These are phyloP conservation scores for Temnothorax unifasciatus DNA, from an alignment of 2,888 invertebrate genomes.

Conservation along the genomic window DNA sequence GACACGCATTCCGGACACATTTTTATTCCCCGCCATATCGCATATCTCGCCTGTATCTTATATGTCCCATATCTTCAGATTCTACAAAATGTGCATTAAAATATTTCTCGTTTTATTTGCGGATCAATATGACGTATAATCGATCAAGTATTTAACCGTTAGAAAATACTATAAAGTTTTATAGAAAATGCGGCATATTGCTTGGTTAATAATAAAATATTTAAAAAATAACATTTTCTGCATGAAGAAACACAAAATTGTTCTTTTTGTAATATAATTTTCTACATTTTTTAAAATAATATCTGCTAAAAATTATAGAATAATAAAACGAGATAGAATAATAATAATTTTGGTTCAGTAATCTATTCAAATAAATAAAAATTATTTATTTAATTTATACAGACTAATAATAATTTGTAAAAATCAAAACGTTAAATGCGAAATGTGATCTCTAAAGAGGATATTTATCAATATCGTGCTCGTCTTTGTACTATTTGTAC, in stretches of 20 bases:
- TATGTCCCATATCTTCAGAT: conserved; percentile 3
- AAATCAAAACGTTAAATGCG: background rate
- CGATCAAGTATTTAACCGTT: background rate
- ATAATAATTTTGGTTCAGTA: background rate
- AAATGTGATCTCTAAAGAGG: no score
- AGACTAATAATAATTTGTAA: background rate
- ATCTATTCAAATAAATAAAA: background rate
- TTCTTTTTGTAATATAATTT: background rate
- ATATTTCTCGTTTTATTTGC: background rate
- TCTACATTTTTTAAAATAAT: background rate
- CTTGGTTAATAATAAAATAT: conserved; percentile 5
- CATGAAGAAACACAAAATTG: background rate
- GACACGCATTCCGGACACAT: conserved; percentile 34
- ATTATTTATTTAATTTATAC: background rate
- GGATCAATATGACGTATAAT: background rate
- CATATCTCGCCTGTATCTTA: background rate
- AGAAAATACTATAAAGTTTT: background rate
- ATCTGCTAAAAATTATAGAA: background rate
- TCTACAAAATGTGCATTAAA: conserved; percentile 3
- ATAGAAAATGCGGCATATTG: background rate
- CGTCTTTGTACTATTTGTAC: background rate
- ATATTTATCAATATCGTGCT: background rate
- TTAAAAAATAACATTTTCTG: background rate
- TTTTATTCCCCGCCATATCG: background rate
- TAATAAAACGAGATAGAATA: background rate